Evolutionary conservation across 2,797 vertebrate species (phyloP), one percentile per base, ranked within the genome.

Genomic region (Clarias pachynema): DNA sequence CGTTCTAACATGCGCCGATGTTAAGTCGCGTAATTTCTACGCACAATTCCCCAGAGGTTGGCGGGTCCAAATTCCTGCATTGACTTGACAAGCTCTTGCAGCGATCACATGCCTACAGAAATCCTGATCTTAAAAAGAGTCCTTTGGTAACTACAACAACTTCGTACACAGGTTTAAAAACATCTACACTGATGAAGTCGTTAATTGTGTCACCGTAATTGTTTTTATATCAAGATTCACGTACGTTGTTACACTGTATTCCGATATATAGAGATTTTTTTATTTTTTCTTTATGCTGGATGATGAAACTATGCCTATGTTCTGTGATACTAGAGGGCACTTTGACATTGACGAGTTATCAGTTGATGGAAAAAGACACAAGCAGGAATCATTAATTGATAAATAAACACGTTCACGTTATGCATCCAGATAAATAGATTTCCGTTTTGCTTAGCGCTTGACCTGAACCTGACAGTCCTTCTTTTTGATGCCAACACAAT

Each of bases 121-220:
- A 81, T 65, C 26, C 63, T 20, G 63, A 66, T 34, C 16, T 88
- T 31, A 20, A 53, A 49, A n/a, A 83, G 81, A 83, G 81, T 68
- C 26, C 82, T 86, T 90, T 87, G 81, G 72, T 89, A 87, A 84
- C 69, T 75, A 85, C 82, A 57, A 84, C 65, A 90, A 82, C 83
- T 62, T 40, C 12, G 53, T 80, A 37, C 56, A 88, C 83, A 49
- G 60, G 77, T 84, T 84, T 68, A 85, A 79, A 70, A 77, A 73
- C 70, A 81, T 12, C 75, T 31, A 79, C 86, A 88, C 26, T 59
- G n/a, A 87, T 60, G 62, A 73, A 81, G 34, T 72, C 60, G 62
- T 37, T 53, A 68, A 40, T 85, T 53, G 85, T 53, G 78, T 72
- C 31, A 29, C 57, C 26, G 18, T 63, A 15, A 26, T 49, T 4